Base-by-base conservation (phyloP, 2,888 invertebrate genomes). In the Ypsolopha scabrella region DNA sequence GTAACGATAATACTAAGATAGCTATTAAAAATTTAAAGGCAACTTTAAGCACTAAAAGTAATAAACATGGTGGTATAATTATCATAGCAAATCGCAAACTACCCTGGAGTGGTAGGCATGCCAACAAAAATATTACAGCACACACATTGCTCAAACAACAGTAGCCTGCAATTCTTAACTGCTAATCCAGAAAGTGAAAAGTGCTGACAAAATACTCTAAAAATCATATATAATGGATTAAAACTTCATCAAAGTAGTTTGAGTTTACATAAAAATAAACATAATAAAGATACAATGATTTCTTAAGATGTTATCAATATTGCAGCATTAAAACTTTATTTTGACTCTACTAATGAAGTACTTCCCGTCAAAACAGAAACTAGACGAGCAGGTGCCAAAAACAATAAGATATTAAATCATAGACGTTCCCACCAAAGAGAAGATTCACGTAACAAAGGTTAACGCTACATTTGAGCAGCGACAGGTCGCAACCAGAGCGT, bases 401-500 rank as follows among this genome's bases (percentile, higher is more conserved):
- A 10, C 38, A 38, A 38, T 63, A 63, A 63, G 60, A 63, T 59
- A 58, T 54, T 53, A 58, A 55, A 55, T 57, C 52, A 56, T 56
- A 61, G 59, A 61, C 36, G 38, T 43, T 43, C 43, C 43, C 43
- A 43, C 8, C 14, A 24, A 43, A 43, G 11, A 13, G 6, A 11
- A 7, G 13, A 14, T 14, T 13, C 43, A 43, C 3, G 14, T 43
- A 65, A 64, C 61, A 65, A 58, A 59, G 55, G 61, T 67, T 64
- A 62, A 65, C 67, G 64, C 66, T 61, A 65, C 67, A 66, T 68
- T 66, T 62, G 67, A 56, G 65, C 65, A 59, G 64, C 62, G 68
- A 75, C 80, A 72, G 60, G 76, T 75, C 70, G 67, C 58, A 78
- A 80, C 76, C 77, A 68, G 80, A 78, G 75, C 78, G 75, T 75